phyloP scores from a whole-genome alignment of 2,888 invertebrate genomes.

The Scaptomyza tumidula region DNA sequence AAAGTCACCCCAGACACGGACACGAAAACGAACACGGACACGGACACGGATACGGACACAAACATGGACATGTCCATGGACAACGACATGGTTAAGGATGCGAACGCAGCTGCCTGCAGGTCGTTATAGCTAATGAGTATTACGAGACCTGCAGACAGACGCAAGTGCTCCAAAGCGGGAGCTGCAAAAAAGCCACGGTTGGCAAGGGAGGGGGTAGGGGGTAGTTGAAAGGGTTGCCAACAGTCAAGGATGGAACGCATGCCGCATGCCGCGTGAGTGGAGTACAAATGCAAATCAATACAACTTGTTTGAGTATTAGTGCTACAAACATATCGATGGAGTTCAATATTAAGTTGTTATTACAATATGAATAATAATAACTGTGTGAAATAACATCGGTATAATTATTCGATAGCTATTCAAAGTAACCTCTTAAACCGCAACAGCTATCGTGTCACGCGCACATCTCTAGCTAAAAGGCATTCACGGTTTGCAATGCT shows the following conservation, averaged over 20 bases:
- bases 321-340: no score
- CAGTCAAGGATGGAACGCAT: not conserved
- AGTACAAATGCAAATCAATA: not conserved
- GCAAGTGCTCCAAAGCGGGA: slow-evolving; percentile 13
- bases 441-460: not conserved
- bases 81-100: slow-evolving; percentile 20
- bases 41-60: slow-evolving; percentile 12
- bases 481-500: slow-evolving; percentile 14
- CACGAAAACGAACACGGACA: not conserved
- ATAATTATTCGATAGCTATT: no score
- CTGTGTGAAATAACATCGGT: no score
- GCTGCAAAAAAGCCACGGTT: not conserved
- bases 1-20: slow-evolving; percentile 1
- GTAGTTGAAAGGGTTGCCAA: slow-evolving; percentile 13
- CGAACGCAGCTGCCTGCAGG: slow-evolving; percentile 51
- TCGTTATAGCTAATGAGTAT: slow-evolving; percentile 78
- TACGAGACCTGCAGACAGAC: slow-evolving; percentile 53
- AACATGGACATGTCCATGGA: slow-evolving; percentile 16
- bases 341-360: no score
- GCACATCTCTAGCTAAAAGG: slow-evolving; percentile 15
- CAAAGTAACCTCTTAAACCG: no score
- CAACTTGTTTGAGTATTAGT: no score
- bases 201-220: not conserved
- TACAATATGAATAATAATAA: no score
- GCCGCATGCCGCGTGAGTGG: not conserved